A percentile compares a stretch with the other conserved stretches of the same genome.
Evolutionary conservation across 1,140 invertebrate genomes (phyloP).

Genomic region (Zaprionus nigranus): DNA sequence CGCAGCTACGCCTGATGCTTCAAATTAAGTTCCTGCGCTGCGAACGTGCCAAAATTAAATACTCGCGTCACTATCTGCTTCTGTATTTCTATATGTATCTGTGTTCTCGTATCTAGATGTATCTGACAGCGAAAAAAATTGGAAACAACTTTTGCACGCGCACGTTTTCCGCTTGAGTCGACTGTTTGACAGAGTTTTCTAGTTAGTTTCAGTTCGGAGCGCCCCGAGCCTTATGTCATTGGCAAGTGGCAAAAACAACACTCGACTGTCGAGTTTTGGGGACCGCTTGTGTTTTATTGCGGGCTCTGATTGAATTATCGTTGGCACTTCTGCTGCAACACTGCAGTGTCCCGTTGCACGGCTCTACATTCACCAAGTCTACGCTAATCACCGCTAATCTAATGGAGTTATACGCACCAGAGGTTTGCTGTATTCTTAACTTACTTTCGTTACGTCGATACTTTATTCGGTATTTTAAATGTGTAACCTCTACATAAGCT

Average conservation of each 20-base stretch:
- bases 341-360: slow-evolving; percentile 26
- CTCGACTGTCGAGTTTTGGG: background rate
- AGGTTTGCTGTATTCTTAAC: slow-evolving; percentile 63
- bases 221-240: slow-evolving; percentile 2
- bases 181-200: slow-evolving; percentile 70
- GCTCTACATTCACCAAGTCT: slow-evolving; percentile 20
- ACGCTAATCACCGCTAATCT: slow-evolving; percentile 61
- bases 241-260: slow-evolving; percentile 2
- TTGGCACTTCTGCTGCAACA: slow-evolving; percentile 59
- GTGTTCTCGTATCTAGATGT: background rate
- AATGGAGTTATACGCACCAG: slow-evolving; percentile 82
- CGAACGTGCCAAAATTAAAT: slow-evolving; percentile 58
- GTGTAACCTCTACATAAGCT: slow-evolving; percentile 32
- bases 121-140: slow-evolving; percentile 2
- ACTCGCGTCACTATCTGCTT: slow-evolving; percentile 29
- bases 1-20: background rate
- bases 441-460: slow-evolving; percentile 50
- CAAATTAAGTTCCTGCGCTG: slow-evolving; percentile 15
- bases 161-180: slow-evolving; percentile 71
- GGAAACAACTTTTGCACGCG: slow-evolving; percentile 56
- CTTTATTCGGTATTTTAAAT: slow-evolving; percentile 13
- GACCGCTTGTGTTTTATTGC: background rate
- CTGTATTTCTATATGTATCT: slow-evolving; percentile 1
- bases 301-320: slow-evolving; percentile 69
- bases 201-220: slow-evolving; percentile 36